These are phyloP conservation scores for Odocoileus hemionus DNA, from an alignment of 2,113 vertebrate species.

Conservation along the genomic window DNA sequence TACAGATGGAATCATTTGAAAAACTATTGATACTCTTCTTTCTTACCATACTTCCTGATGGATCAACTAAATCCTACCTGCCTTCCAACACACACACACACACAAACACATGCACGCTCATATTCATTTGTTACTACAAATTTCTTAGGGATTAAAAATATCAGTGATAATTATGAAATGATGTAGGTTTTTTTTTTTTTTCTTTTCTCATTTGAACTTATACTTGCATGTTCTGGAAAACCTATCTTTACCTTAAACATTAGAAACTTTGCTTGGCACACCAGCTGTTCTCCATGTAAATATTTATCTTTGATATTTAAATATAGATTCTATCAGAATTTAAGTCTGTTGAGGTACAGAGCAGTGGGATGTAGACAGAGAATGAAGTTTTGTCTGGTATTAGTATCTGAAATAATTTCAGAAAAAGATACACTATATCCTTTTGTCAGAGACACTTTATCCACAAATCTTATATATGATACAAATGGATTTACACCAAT, in stretches of 20 bases:
- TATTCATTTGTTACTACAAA: background rate
- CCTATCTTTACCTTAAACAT: background rate
- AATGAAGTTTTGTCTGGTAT: background rate
- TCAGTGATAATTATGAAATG: background rate
- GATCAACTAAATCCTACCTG: background rate
- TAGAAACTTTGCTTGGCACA: background rate
- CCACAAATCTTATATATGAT: background rate
- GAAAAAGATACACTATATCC: background rate
- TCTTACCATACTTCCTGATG: background rate
- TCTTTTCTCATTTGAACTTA: background rate
- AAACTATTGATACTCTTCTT: background rate
- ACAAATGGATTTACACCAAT: background rate
- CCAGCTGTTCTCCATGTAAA: background rate
- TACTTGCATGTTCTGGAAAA: background rate
- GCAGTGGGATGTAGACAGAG: background rate
- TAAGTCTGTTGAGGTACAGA: background rate
- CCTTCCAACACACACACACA: background rate
- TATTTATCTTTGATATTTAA: slow-evolving; percentile 23
- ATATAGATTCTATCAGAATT: background rate
- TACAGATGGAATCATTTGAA: background rate
- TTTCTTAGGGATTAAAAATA: background rate
- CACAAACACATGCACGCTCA: background rate
- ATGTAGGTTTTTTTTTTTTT: background rate
- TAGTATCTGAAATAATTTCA: background rate
- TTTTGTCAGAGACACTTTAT: background rate